Evolutionary conservation across 2,113 vertebrate species (phyloP), one percentile per base, ranked within the genome.

Genomic region (Syrmaticus mikado): DNA sequence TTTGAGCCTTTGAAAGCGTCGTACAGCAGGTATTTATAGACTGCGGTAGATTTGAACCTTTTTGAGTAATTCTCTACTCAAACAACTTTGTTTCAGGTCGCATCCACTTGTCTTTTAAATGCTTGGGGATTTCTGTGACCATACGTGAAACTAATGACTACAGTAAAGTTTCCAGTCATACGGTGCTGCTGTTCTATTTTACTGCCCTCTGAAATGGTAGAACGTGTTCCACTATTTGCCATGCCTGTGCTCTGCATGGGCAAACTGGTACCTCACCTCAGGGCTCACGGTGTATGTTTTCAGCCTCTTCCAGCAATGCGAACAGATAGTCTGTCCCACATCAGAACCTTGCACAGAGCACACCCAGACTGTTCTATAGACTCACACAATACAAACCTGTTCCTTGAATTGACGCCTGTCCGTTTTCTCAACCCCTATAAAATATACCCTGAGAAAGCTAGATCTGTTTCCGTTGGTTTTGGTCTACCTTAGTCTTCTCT

Each of bases 101-200:
- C 0, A 0, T 66, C 25, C 3, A 0, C 40, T 53, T 70, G 9
- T 24, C 3, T 1, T 68, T 67, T 78, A 43, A 66, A 30, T 38
- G 30, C 38, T 32, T 50, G 24, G 6, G 52, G 53, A 32, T 16
- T 19, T 62, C 62, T 2, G 1, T 32, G 36, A 65, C 58, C 34
- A 66, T 89, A 78, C 65, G 58, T 28, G 52, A 60, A 38, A 14
- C 4, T n/a, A 41, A 46, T 46, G 5, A 32, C 32, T 87, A 20
- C 8, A 8, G 11, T 5, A 57, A 48, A 34, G 8, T 75, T 82
- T 16, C 52, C 36, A 84, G 73, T 79, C 11, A 3, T 11, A 0
- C 1, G 2, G 22, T 52, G 61, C 28, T 1, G 0, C 40, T 48
- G 22, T 38, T 46, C 46, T 43, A 32, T 58, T 72, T 27, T 46